Evolutionary conservation across 2,797 vertebrate genomes (phyloP).

Genomic region (Labeo calbasu): DNA sequence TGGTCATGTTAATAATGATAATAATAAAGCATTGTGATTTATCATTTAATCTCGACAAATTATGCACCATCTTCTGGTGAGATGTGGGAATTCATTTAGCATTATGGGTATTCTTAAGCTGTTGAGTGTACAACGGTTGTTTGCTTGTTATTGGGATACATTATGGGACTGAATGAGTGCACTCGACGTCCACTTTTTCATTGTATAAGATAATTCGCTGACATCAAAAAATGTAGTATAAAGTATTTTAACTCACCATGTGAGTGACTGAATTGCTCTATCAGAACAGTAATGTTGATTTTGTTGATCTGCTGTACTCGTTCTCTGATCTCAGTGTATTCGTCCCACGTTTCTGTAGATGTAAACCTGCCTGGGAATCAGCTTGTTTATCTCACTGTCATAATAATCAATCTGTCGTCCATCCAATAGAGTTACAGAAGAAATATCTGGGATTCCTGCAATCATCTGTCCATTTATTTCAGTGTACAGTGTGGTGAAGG

Average conservation of each 20-base stretch:
- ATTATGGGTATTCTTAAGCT: too few relatives aligned
- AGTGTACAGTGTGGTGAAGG: fast-evolving
- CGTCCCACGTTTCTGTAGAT: fast-evolving
- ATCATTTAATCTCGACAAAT: too few relatives aligned
- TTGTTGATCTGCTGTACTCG: fast-evolving
- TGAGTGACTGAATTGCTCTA: background rate
- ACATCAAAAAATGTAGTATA: background rate
- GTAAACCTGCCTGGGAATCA: background rate
- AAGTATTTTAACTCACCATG: background rate
- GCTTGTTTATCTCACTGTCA: background rate
- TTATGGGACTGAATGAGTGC: too few relatives aligned
- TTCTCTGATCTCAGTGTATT: background rate
- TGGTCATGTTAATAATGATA: too few relatives aligned
- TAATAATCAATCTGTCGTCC: background rate
- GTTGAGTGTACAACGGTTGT: too few relatives aligned
- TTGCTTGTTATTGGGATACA: too few relatives aligned
- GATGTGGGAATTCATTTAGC: too few relatives aligned
- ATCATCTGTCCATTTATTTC: background rate
- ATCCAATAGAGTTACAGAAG: background rate
- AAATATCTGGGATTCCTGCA: background rate
- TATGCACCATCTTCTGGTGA: too few relatives aligned
- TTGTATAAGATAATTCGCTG: too few relatives aligned
- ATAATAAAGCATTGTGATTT: too few relatives aligned
- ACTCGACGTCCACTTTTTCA: background rate
- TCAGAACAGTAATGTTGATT: fast-evolving